Percentiles rank a stretch among this genome's conserved stretches.
Conservation (phyloP, 2,888 invertebrate genomes). For the Hypsopygia costalis region DNA sequence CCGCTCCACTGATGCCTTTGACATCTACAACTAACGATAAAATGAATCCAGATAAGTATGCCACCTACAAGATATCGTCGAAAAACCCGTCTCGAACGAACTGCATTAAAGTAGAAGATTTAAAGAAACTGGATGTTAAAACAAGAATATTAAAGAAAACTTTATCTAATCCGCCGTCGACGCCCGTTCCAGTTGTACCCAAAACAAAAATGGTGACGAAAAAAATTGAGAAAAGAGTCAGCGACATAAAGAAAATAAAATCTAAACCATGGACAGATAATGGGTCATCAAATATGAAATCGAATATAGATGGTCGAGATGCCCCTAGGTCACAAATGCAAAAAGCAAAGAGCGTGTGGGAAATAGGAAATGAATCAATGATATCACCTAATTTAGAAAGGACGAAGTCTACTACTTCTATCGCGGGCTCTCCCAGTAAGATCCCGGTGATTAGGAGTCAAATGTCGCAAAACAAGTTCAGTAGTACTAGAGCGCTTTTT, state of each 20-base stretch:
- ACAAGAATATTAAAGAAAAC: conserved; percentile 78
- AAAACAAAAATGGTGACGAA: conserved; percentile 66
- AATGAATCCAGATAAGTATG: conserved; percentile 71
- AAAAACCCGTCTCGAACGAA: conserved; percentile 59
- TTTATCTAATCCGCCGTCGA: conserved; percentile 74
- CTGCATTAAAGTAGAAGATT: conserved; percentile 65
- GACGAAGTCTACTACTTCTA: conserved; percentile 75
- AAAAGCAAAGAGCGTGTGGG: conserved; percentile 79
- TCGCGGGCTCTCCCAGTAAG: conserved; percentile 81
- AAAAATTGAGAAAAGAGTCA: conserved; percentile 63
- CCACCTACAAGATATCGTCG: conserved; percentile 73
- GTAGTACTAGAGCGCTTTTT: conserved; percentile 75
- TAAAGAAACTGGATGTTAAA: conserved; percentile 76
- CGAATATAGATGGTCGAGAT: conserved; percentile 52
- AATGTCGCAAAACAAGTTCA: conserved; percentile 72
- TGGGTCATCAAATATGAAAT: conserved; percentile 62
- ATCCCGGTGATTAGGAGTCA: conserved; percentile 82
- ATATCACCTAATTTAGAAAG: conserved; percentile 64
- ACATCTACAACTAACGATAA: conserved; percentile 52
- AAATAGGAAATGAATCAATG: conserved; percentile 68
- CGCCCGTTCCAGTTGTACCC: conserved; percentile 69
- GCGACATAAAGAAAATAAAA: conserved; percentile 65
- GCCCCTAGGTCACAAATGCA: conserved; percentile 65
- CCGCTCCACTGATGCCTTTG: conserved; percentile 62
- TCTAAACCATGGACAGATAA: conserved; percentile 58